Base-by-base conservation (phyloP, 64 coral and sea anemone species). In the Pocillopora damicornis region DNA sequence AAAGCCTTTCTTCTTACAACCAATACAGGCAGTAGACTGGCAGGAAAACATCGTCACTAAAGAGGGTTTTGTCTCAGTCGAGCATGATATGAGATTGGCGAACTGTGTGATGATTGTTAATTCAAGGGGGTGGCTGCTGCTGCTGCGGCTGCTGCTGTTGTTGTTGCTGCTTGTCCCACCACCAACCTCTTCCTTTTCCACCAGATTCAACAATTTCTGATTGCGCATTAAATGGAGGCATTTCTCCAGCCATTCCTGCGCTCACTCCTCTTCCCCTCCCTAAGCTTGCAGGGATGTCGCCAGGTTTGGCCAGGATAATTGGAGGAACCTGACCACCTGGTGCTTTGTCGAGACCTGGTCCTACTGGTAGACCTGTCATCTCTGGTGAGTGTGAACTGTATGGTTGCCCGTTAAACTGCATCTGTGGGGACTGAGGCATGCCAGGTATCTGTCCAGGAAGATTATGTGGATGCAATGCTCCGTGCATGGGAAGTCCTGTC, bases 161-260 rank as follows among this genome's bases (percentile, higher is more conserved):
- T 60, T 95, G 94, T 89, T 95, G 90, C 13, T 88, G 81, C 26
- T 86, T 81, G n/a, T 93, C 91, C 91, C 90, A 97, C 94, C 94
- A 97, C 91, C 91, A 90, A 2, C 91, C 91, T 23, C 94, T 76
- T 22, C 91, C 91, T 65, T 87, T 90, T 1, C 75, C 26, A 26
- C 82, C 90, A 59, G 79, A 67, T 15, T 92, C 90, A 15, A 76
- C 87, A 18, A 92, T 67, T 58, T 77, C 91, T 37, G 84, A 38
- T 59, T 86, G 91, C 2, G 89, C 42, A 73, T 75, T 59, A 12
- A 83, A 85, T 1, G 81, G 69, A 15, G 82, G 74, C 6, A 88
- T 73, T 76, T 93, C 91, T 3, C 81, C 81, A 75, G 61, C 65
- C 22, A 77, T 66, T 15, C 34, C 56, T 16, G 87, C 75, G 58